A percentile compares a stretch with the other conserved stretches of the same genome.
Conservation (phyloP, 2,888 invertebrate genomes). For the Arctia plantaginis region DNA sequence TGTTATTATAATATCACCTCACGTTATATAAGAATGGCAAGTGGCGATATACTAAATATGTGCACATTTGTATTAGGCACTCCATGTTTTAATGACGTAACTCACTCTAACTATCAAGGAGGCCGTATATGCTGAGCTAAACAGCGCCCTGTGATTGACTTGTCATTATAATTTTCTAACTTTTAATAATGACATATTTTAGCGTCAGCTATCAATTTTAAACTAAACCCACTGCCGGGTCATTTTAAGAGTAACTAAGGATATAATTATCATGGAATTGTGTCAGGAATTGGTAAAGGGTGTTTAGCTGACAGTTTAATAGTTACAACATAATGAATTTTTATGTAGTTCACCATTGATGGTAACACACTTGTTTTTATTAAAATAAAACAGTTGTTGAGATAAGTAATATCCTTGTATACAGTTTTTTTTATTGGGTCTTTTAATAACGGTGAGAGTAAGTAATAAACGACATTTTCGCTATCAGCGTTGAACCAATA, state of each 20-base stretch:
- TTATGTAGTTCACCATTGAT: not conserved
- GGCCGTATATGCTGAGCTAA: not conserved
- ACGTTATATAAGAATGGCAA: slow-evolving; percentile 31
- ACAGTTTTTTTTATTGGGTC: not conserved
- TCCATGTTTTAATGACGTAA: slow-evolving; percentile 16
- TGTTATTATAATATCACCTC: slow-evolving; percentile 46
- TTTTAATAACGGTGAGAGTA: slow-evolving; percentile 24
- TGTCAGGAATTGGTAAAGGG: not conserved
- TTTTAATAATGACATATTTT: not conserved
- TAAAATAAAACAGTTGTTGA: not conserved
- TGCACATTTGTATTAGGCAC: slow-evolving; percentile 2
- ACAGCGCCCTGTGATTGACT: not conserved
- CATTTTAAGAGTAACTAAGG: no score
- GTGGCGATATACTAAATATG: slow-evolving; percentile 15
- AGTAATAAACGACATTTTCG: slow-evolving; percentile 52
- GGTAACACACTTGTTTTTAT: not conserved
- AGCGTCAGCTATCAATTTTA: not conserved
- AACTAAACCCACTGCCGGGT: no score
- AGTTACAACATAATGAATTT: not conserved
- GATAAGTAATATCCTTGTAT: no score
- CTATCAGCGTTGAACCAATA: slow-evolving; percentile 54
- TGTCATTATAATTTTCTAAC: not conserved
- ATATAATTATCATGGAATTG: no score
- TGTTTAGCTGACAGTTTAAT: not conserved
- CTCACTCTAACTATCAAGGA: not conserved